Base-by-base conservation (phyloP, 2,888 invertebrate species). In the Drosophila eohydei region DNA sequence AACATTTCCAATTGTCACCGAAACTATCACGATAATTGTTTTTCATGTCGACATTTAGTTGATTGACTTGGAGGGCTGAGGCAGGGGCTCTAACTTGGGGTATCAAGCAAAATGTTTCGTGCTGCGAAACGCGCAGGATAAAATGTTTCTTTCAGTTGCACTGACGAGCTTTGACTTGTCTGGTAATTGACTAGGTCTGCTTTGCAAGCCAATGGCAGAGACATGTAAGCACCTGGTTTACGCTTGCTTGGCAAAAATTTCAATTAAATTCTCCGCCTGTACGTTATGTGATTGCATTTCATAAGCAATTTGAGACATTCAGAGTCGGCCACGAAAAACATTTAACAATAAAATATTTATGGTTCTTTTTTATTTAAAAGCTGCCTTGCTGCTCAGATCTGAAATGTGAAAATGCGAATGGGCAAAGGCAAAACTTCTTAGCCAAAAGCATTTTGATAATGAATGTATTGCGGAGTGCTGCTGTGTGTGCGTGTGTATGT, bases 371-470 rank as follows among this genome's bases (percentile, higher is more conserved):
- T 16, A 34, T 34, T 34, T 32, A 46, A 43, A 58, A 40, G 54
- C 55, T 73, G 74, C 68, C 71, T 68, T 41, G 32, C 36, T 69
- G 73, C 73, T 72, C 64, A 66, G 58, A 67, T 78, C 56, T 62
- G 48, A 54, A 44, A 58, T 30, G 65, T 64, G 69, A 16, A 51
- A 54, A 59, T 61, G 56, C 55, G 67, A 71, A 60, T 77, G 62
- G 70, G 69, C 72, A 60, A 60, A 76, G 65, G 76, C 63, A 78
- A 79, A 78, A 83, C 72, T 81, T 86, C 75, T 83, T 81, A 80
- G 83, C 76, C 87, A 65, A 77, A 80, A 82, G 82, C 84, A 82
- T 84, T 87, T 80, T 82, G 78, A 87, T 87, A 84, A 87, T 84
- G 87, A 84, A 71, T 80, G 77, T 83, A 77, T 81, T 72, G 71